These are phyloP conservation scores for Sardina pilchardus DNA, from an alignment of 2,113 vertebrate species.

Conservation along the genomic window DNA sequence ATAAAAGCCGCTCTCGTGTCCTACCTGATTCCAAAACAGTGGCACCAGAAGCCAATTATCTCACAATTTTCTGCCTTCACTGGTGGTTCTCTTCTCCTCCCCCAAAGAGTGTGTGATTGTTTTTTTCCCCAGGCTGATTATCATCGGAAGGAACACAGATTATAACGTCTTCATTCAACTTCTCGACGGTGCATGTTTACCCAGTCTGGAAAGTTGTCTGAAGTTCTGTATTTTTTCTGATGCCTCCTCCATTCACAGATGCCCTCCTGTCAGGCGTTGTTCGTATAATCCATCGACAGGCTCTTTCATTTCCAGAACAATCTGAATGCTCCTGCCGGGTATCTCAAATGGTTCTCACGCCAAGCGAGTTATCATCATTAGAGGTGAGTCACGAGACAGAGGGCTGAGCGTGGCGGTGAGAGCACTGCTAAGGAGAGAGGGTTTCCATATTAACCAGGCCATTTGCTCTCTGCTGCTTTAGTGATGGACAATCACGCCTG, in stretches of 20 bases:
- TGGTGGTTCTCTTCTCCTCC: neutral
- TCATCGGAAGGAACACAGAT: neutral
- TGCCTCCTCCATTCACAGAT: neutral
- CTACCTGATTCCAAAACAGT: neutral
- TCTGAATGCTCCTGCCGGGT: slow-evolving; percentile 40
- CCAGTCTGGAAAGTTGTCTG: neutral
- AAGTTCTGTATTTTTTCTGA: neutral
- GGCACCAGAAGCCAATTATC: slow-evolving; percentile 27
- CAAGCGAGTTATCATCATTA: slow-evolving; percentile 48
- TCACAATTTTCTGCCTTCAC: neutral
- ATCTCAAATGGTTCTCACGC: slow-evolving; percentile 39
- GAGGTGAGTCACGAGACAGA: slow-evolving; percentile 38
- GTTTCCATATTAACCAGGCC: neutral
- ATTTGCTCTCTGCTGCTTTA: neutral
- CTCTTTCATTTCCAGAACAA: slow-evolving; percentile 44
- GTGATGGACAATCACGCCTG: neutral
- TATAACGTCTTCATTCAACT: neutral
- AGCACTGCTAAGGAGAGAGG: slow-evolving; percentile 24
- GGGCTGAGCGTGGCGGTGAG: slow-evolving; percentile 37
- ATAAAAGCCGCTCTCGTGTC: slow-evolving; percentile 16
- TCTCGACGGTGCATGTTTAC: neutral
- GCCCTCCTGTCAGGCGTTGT: neutral
- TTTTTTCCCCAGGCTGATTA: slow-evolving; percentile 22
- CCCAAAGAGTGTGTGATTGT: neutral
- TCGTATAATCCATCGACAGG: neutral